phyloP scores from a whole-genome alignment of 64 coral and sea anemone species.

The Orbicella faveolata region DNA sequence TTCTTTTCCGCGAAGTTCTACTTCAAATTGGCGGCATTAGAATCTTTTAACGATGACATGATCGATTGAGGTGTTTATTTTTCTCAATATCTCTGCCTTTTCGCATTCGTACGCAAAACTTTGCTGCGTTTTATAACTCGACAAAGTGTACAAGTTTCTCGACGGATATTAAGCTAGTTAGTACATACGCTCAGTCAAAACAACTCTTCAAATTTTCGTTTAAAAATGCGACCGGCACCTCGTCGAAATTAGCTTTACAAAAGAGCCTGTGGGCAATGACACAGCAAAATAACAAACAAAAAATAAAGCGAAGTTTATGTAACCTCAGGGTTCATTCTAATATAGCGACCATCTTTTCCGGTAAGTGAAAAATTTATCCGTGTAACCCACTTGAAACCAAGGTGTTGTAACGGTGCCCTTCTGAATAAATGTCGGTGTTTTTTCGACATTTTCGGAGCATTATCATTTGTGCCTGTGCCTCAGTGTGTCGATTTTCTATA shows the following conservation, averaged over 20 bases:
- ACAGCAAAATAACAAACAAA: neutral
- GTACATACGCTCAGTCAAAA: neutral
- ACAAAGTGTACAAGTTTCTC: neutral
- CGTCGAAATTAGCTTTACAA: constrained; percentile 30
- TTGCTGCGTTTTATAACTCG: neutral
- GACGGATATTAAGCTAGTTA: constrained; percentile 1
- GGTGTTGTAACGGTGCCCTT: neutral
- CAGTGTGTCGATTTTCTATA: neutral
- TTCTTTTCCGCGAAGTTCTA: neutral
- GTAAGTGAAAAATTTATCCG: neutral
- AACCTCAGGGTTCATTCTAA: neutral
- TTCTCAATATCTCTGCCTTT: neutral
- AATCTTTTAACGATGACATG: neutral
- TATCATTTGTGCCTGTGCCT: neutral
- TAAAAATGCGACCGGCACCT: neutral
- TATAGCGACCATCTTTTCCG: neutral
- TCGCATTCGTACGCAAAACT: neutral
- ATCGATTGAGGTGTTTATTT: neutral
- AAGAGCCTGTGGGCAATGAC: neutral
- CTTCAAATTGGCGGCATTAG: neutral
- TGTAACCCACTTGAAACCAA: neutral
- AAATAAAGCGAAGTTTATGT: neutral
- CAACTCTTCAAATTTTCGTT: neutral
- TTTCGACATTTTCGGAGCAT: neutral
- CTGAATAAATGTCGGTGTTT: neutral